phyloP scores from a whole-genome alignment of 1,140 invertebrate species.

The Chymomyza costata region DNA sequence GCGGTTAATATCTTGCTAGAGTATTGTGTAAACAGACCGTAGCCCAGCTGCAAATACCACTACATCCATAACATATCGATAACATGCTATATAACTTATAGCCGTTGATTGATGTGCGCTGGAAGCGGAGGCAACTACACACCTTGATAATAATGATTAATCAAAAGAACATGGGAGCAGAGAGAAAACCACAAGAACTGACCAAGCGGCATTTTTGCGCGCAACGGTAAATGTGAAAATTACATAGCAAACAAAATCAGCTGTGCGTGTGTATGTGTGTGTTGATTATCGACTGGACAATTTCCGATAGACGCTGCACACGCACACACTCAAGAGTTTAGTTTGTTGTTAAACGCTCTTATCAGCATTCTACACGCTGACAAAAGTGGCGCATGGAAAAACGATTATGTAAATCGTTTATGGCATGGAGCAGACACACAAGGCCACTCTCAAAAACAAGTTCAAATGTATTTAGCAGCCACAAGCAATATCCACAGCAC shows the following conservation, averaged over 20 bases:
- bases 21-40: too few species aligned
- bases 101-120: constrained; percentile 37
- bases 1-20: constrained; percentile 45
- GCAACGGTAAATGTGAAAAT: constrained; percentile 50
- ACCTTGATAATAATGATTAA: constrained; percentile 38
- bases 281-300: background rate
- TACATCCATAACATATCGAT: too few species aligned
- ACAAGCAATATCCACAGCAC: constrained; percentile 35
- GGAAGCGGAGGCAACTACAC: constrained; percentile 31
- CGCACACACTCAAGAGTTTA: constrained; percentile 25
- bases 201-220: constrained; percentile 35
- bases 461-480: constrained; percentile 54
- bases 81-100: constrained; percentile 36
- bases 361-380: constrained; percentile 30
- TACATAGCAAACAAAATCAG: constrained; percentile 29
- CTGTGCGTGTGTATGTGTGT: too few species aligned
- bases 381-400: constrained; percentile 45
- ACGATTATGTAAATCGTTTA: constrained; percentile 61
- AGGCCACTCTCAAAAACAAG: constrained; percentile 14
- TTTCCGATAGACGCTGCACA: constrained; percentile 10
- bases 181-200: constrained; percentile 28
- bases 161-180: constrained; percentile 14
- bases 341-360: constrained; percentile 21
- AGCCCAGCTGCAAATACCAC: too few species aligned
- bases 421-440: too few species aligned